Percentiles rank a stretch among this genome's conserved stretches.
Evolutionary conservation across 35 echinoderm and acorn worm genomes (phyloP).

Genomic region (Hemicentrotus pulcherrimus): DNA sequence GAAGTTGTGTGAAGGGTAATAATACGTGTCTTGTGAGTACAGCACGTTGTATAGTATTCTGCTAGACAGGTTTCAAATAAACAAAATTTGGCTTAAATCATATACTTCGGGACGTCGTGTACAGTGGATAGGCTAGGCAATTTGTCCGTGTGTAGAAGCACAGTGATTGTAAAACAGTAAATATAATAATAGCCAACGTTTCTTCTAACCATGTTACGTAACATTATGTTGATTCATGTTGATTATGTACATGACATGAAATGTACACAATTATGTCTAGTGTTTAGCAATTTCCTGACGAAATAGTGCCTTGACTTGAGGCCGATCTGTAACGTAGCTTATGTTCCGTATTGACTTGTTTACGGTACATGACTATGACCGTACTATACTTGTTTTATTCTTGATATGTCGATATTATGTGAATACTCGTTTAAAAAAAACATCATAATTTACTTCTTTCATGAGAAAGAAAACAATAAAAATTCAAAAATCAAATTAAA

Average conservation of each 20-base stretch:
- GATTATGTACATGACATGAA: background rate
- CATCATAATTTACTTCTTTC: background rate
- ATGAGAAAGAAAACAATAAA: background rate
- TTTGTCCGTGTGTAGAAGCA: no score
- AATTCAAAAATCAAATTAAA: background rate
- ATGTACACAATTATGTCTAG: background rate
- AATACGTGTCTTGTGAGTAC: no score
- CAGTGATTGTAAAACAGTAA: no score
- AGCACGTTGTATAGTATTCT: background rate
- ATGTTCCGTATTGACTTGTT: background rate
- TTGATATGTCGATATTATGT: background rate
- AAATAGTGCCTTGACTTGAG: background rate
- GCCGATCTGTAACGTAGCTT: background rate
- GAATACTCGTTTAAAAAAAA: background rate
- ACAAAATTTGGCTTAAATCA: no score
- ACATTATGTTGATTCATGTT: background rate
- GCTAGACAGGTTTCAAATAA: no score
- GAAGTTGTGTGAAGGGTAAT: background rate
- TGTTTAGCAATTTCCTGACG: background rate
- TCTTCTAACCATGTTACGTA: no score
- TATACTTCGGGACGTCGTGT: no score
- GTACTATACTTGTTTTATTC: background rate
- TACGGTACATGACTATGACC: background rate
- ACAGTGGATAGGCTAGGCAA: no score
- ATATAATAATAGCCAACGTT: no score